Base-by-base conservation (phyloP, 2,888 invertebrate genomes). In the Junonia oenone region DNA sequence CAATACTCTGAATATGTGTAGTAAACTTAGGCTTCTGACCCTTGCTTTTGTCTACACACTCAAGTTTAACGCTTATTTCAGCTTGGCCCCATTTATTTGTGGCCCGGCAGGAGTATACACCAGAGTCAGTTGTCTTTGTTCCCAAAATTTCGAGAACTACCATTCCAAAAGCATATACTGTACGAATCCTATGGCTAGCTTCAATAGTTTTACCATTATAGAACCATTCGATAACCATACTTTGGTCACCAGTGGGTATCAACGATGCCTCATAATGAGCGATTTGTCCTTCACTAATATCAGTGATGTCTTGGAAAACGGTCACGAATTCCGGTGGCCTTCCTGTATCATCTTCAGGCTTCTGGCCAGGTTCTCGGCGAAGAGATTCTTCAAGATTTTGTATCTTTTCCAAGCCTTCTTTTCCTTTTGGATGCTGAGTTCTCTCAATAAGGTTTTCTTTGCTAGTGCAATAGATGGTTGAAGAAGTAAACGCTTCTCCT, bases 241-340 rank as follows among this genome's bases (percentile, higher is more conserved):
- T 96, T 80, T 97, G 97, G 73, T 98, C 98, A 9, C 97, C 97
- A 46, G 96, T 95, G 9, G 99, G 99, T 49, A 97, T 95, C 6
- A 99, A 92, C 47, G 97, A 97, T 33, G 98, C 99, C 90, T 99
- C 99, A 81, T 98, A 99, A 82, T 99, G 99, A 65, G 98, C 98
- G 66, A 98, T 95, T 83, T 99, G 98, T 55, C 98, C 98, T 88
- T 99, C 99, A 37, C 94, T 95, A 47, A 99, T 91, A 69, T 97
- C 96, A 8, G 92, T 89, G 58, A 97, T 91, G 65, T 96, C 94
- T 67, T 95, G 93, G 81, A 97, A 97, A 75, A 96, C 95, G 0
- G 97, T 96, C 5, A 96, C 97, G 73, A 98, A 97, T 56, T 95
- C 94, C 35, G 97, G 98, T 55, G 97, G 93, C 74, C 95, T 94